Conservation (phyloP, 2,888 invertebrate species). For the Allophyes oxyacanthae region DNA sequence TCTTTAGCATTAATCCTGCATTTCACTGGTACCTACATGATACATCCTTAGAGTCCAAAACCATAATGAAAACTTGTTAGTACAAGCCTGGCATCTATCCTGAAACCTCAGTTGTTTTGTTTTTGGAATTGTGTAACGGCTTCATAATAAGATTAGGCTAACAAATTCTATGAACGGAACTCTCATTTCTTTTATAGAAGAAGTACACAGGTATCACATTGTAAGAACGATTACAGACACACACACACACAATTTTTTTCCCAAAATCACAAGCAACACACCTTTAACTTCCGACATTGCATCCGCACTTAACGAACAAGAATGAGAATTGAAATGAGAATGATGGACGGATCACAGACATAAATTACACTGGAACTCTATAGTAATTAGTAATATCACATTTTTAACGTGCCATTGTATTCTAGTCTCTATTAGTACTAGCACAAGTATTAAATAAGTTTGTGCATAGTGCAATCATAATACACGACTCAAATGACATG, state of each 20-base stretch:
- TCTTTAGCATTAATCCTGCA: too few species aligned
- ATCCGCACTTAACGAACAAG: slow-evolving; percentile 19
- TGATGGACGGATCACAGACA: background rate
- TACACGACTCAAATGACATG: too few species aligned
- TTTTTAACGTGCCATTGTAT: slow-evolving; percentile 13
- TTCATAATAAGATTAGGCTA: too few species aligned
- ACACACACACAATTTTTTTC: slow-evolving; percentile 7
- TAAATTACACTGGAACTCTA: slow-evolving; percentile 11
- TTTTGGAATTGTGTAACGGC: too few species aligned
- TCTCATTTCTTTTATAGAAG: background rate
- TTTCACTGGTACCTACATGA: too few species aligned
- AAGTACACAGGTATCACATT: background rate
- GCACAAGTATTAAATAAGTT: slow-evolving; percentile 19
- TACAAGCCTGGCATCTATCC: too few species aligned
- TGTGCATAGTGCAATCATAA: slow-evolving; percentile 8
- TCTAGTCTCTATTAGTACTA: slow-evolving; percentile 9
- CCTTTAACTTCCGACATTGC: slow-evolving; percentile 49
- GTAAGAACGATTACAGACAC: slow-evolving; percentile 3
- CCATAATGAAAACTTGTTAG: too few species aligned
- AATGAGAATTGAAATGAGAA: slow-evolving; percentile 13
- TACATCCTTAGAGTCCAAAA: too few species aligned
- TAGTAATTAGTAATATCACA: slow-evolving; percentile 5
- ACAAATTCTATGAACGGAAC: too few species aligned
- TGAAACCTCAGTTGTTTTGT: too few species aligned
- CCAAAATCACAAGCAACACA: slow-evolving; percentile 30